Percentiles rank a stretch among this genome's conserved stretches.
Evolutionary conservation across 2,888 invertebrate genomes (phyloP).

Genomic region (Trilocha varians): DNA sequence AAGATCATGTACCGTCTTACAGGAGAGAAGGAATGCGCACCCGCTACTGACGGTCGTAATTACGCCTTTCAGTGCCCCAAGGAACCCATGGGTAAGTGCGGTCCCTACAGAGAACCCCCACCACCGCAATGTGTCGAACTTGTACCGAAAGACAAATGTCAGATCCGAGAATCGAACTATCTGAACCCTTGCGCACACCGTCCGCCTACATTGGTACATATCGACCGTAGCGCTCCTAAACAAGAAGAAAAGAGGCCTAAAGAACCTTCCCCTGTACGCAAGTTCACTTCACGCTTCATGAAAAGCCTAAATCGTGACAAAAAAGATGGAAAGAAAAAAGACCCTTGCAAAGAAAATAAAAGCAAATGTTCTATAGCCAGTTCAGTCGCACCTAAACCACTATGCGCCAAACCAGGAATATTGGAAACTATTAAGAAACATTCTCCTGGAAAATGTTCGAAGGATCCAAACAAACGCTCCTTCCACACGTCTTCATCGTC

Average conservation of each 20-base stretch:
- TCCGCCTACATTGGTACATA: conserved; percentile 29
- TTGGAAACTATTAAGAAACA: background rate
- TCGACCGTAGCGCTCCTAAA: conserved; percentile 24
- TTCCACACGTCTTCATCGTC: background rate
- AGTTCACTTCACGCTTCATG: background rate
- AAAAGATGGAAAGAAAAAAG: background rate
- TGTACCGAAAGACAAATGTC: conserved; percentile 26
- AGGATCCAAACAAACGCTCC: background rate
- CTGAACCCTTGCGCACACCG: conserved; percentile 39
- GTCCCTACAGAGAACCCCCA: conserved; percentile 21
- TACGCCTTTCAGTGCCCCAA: conserved; percentile 16
- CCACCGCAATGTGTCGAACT: conserved; percentile 22
- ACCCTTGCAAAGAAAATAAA: background rate
- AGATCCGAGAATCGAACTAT: conserved; percentile 8
- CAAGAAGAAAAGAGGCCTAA: background rate
- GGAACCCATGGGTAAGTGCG: conserved; percentile 12
- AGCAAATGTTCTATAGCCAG: background rate
- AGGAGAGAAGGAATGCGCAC: conserved; percentile 22
- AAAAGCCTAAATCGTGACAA: background rate
- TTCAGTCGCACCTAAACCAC: background rate
- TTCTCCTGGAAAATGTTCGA: conserved; percentile 4
- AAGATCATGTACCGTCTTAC: conserved; percentile 14
- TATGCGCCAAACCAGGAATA: background rate
- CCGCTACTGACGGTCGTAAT: conserved; percentile 28
- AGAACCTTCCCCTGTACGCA: conserved; percentile 11